These are phyloP conservation scores for Gallinago undulata DNA, from an alignment of 2,113 vertebrate species.

Conservation along the genomic window DNA sequence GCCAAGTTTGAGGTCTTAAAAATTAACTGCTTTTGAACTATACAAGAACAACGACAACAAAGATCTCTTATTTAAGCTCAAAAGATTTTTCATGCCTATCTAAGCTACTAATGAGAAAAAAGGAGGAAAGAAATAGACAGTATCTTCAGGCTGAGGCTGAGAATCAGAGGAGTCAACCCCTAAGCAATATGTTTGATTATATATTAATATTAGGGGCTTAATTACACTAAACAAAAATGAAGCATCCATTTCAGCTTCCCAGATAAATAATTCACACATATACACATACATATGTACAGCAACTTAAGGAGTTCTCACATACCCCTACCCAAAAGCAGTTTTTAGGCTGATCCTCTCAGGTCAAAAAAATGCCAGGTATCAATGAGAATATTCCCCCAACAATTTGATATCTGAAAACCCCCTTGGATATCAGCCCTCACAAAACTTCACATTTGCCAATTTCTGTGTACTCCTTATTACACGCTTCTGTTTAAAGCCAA, in stretches of 20 bases:
- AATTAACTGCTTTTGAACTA: slow-evolving; percentile 71
- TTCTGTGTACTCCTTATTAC: neutral
- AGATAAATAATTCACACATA: slow-evolving; percentile 17
- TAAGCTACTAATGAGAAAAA: slow-evolving; percentile 59
- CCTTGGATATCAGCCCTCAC: neutral
- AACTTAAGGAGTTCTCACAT: neutral
- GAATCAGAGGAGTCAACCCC: slow-evolving; percentile 44
- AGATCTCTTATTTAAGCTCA: slow-evolving; percentile 60
- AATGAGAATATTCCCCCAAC: neutral
- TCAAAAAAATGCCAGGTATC: neutral
- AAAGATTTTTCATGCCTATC: slow-evolving; percentile 63
- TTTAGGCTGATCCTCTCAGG: neutral
- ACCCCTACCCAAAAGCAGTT: neutral
- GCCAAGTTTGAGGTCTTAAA: slow-evolving; percentile 67
- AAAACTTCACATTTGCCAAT: neutral
- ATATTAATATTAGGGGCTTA: slow-evolving; percentile 55
- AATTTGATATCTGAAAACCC: neutral
- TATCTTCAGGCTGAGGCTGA: slow-evolving; percentile 42
- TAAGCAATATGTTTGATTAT: slow-evolving; percentile 62
- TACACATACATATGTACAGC: neutral
- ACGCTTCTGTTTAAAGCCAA: neutral
- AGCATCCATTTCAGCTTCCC: slow-evolving; percentile 31
- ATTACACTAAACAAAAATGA: slow-evolving; percentile 50
- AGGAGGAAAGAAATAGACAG: slow-evolving; percentile 23
- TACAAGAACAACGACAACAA: slow-evolving; percentile 61